A percentile compares a stretch with the other conserved stretches of the same genome.
Evolutionary conservation across 2,888 invertebrate species (phyloP).

Genomic region (Phortica okadai): DNA sequence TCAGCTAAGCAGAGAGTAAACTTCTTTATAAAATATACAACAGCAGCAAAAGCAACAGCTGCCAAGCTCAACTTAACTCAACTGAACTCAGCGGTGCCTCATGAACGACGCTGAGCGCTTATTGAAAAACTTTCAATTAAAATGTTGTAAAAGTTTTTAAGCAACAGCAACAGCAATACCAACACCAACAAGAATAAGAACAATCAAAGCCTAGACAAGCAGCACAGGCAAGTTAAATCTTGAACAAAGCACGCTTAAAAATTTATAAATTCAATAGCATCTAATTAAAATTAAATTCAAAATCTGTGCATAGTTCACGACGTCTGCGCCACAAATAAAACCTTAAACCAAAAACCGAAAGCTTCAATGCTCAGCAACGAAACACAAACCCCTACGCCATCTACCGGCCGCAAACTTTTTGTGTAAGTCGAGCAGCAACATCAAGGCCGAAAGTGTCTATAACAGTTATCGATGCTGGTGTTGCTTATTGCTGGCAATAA

Average conservation of each 20-base stretch:
- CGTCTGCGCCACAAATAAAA: background rate
- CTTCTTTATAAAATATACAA: slow-evolving; percentile 37
- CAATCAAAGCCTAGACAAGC: slow-evolving; percentile 8
- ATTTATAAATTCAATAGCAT: slow-evolving; percentile 70
- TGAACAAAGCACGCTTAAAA: slow-evolving; percentile 58
- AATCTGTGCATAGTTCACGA: slow-evolving; percentile 1
- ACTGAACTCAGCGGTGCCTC: background rate
- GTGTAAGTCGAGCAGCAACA: background rate
- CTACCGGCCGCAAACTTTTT: background rate
- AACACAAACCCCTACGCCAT: background rate
- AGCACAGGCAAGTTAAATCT: background rate
- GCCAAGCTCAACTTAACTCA: background rate
- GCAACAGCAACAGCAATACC: slow-evolving; percentile 31
- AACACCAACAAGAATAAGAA: slow-evolving; percentile 43
- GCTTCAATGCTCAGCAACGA: background rate
- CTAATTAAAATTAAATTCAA: slow-evolving; percentile 64
- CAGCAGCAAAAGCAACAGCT: slow-evolving; percentile 37
- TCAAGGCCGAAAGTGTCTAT: slow-evolving; percentile 23
- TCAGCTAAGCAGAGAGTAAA: too few species aligned
- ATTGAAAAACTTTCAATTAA: slow-evolving; percentile 57
- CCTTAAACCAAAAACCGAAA: background rate
- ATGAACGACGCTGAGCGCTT: background rate
- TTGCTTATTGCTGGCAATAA: background rate
- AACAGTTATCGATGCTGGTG: slow-evolving; percentile 21
- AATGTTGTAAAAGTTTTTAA: slow-evolving; percentile 59